phyloP scores from a whole-genome alignment of 1,140 invertebrate genomes.

The Ridgeia piscesae region DNA sequence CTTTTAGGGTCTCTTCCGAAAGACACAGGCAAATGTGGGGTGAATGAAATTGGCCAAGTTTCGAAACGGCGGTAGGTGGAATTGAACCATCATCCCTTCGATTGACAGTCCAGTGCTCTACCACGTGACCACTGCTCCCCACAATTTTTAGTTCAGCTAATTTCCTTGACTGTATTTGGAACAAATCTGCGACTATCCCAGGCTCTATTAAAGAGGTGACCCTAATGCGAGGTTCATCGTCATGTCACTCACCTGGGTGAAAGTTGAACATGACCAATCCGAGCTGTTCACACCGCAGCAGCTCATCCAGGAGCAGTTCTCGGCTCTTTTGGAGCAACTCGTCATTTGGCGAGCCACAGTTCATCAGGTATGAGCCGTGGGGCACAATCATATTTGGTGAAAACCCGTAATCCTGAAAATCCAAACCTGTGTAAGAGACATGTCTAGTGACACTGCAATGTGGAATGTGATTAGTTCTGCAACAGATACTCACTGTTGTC shows the following conservation, averaged over 20 bases:
- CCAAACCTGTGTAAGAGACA: slow-evolving; percentile 20
- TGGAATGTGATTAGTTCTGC: not conserved
- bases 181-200: no score
- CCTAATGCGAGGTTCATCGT: no score
- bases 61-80: no score
- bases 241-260: slow-evolving; percentile 59
- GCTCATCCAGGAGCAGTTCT: slow-evolving; percentile 59
- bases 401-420: slow-evolving; percentile 43
- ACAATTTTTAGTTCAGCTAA: no score
- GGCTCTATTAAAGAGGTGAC: no score
- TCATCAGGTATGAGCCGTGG: slow-evolving; percentile 64
- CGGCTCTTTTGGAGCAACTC: slow-evolving; percentile 59
- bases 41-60: no score
- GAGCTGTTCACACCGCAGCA: slow-evolving; percentile 59
- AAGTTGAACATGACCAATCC: slow-evolving; percentile 62
- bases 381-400: slow-evolving; percentile 50
- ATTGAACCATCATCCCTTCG: no score
- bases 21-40: no score
- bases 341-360: slow-evolving; percentile 59
- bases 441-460: not conserved
- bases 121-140: no score
- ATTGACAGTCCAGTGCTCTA: no score
- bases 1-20: no score
- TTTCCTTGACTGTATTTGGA: no score
- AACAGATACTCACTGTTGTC: slow-evolving; percentile 2